phyloP scores from a whole-genome alignment of 1,140 invertebrate genomes.

The Drosophila equinoxialis region DNA sequence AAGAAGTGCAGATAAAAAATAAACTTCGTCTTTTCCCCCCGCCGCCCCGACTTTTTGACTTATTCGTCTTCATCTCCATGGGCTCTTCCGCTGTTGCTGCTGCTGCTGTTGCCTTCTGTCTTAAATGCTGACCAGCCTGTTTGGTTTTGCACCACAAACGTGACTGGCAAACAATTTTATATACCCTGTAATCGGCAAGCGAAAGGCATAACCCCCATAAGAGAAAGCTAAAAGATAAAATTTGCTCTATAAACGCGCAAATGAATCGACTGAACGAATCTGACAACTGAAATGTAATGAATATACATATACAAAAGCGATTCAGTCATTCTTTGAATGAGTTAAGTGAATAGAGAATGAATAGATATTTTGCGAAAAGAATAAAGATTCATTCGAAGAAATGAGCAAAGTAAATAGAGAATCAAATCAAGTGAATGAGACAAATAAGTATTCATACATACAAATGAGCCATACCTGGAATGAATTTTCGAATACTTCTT shows the following conservation, averaged over 20 bases:
- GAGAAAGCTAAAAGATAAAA: not conserved
- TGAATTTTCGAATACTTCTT: too few relatives aligned
- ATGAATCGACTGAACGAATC: not conserved
- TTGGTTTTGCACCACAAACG: slow-evolving; percentile 65
- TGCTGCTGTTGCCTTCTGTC: slow-evolving; percentile 14
- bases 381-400: too few relatives aligned
- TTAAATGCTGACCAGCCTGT: slow-evolving; percentile 14
- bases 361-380: too few relatives aligned
- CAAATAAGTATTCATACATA: too few relatives aligned
- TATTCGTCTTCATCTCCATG: not conserved
- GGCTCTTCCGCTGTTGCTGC: not conserved
- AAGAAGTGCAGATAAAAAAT: slow-evolving; percentile 64
- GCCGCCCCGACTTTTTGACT: not conserved
- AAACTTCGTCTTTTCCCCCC: slow-evolving; percentile 2
- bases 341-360: too few relatives aligned
- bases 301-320: too few relatives aligned
- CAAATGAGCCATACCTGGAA: too few relatives aligned
- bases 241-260: too few relatives aligned
- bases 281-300: too few relatives aligned
- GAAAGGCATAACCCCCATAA: not conserved
- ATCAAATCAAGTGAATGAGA: too few relatives aligned
- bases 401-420: too few relatives aligned
- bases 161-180: slow-evolving; percentile 74
- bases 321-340: too few relatives aligned
- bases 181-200: not conserved